Conservation (phyloP, 37 sponge, comb jelly and placozoan species). For the Ephydatia muelleri region DNA sequence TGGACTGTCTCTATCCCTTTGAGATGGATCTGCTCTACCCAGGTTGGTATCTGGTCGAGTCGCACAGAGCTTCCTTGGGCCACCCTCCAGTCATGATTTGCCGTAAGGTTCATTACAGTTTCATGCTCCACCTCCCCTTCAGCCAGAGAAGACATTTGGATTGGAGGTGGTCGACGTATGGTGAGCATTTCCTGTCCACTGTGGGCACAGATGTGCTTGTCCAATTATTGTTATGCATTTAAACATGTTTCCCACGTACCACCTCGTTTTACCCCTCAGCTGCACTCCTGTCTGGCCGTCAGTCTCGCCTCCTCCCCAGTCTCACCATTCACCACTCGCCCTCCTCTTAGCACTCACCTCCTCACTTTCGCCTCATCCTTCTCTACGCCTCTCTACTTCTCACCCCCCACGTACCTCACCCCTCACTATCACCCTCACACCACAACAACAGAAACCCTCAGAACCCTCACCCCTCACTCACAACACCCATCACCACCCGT, state of each 20-base stretch:
- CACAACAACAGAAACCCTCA: too few relatives aligned
- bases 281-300: neutral
- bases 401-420: neutral
- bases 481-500: too few relatives aligned
- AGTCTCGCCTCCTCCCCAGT: too few relatives aligned
- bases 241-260: neutral
- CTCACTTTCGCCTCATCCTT: neutral
- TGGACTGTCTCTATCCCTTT: conserved; percentile 44
- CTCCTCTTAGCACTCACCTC: neutral
- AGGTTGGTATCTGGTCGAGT: conserved; percentile 15
- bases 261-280: neutral
- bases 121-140: neutral
- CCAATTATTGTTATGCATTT: too few relatives aligned
- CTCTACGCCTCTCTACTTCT: neutral
- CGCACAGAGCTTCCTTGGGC: conserved; percentile 15
- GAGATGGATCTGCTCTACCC: conserved; percentile 50
- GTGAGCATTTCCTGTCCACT: neutral
- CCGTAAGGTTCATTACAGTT: neutral
- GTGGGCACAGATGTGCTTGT: neutral
- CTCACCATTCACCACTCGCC: neutral
- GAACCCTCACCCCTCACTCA: too few relatives aligned
- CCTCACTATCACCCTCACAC: neutral
- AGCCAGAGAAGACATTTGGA: neutral
- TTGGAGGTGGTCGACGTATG: neutral
- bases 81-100: conserved; percentile 33